Conservation (phyloP, 2,797 vertebrate genomes). For the Falco peregrinus region DNA sequence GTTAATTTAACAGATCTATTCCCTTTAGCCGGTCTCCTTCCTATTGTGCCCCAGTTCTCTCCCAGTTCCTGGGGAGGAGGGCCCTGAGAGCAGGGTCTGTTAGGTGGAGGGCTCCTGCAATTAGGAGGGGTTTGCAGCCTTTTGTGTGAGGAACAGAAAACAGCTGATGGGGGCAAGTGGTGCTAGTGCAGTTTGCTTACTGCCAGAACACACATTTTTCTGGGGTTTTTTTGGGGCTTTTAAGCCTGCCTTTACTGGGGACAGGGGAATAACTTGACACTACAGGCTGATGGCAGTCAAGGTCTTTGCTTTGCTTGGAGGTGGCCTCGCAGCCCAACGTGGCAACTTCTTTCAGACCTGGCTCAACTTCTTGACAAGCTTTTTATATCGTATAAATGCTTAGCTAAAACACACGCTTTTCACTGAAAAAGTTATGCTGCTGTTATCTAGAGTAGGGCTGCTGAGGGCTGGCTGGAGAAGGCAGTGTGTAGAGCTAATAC, state of each 20-base stretch:
- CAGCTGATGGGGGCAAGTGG: slow-evolving; percentile 57
- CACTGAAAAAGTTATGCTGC: neutral
- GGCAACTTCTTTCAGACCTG: neutral
- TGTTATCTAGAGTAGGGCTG: neutral
- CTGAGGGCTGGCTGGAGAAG: neutral
- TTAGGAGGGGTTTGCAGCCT: slow-evolving; percentile 59
- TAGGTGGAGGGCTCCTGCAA: slow-evolving; percentile 66
- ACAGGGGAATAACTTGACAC: neutral
- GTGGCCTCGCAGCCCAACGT: neutral
- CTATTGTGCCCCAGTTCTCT: slow-evolving; percentile 67
- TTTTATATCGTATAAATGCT: neutral
- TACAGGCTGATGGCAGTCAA: neutral
- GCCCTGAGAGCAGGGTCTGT: slow-evolving; percentile 59
- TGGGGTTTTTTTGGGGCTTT: neutral
- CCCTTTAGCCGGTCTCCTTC: slow-evolving; percentile 69
- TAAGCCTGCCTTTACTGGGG: neutral
- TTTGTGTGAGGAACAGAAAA: slow-evolving; percentile 65
- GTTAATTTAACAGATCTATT: slow-evolving; percentile 79
- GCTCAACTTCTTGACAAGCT: neutral
- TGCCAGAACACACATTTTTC: neutral
- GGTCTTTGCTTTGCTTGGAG: slow-evolving; percentile 9
- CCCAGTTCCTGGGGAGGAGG: slow-evolving; percentile 70
- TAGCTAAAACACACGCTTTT: neutral
- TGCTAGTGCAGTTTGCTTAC: neutral
- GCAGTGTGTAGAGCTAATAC: neutral